phyloP scores from a whole-genome alignment of 1,140 invertebrate genomes.

The Drosophila bifasciata region DNA sequence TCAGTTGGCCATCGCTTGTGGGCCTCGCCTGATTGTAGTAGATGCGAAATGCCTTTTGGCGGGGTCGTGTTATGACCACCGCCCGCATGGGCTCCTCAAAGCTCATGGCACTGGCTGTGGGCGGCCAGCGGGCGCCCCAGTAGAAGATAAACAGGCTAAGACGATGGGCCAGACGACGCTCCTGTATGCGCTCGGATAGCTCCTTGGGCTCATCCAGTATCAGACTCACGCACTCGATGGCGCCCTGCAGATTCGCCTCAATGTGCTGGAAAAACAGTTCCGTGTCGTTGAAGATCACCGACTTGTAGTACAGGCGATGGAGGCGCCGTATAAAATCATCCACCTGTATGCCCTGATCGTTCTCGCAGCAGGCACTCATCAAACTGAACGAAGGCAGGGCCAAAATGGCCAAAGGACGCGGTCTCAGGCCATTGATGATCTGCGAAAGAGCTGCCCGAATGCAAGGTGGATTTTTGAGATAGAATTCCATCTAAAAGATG shows the following conservation, averaged over 20 bases:
- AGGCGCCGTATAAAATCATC: slow-evolving; percentile 68
- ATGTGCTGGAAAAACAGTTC: slow-evolving; percentile 71
- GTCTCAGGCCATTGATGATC: slow-evolving; percentile 70
- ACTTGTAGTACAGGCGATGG: slow-evolving; percentile 68
- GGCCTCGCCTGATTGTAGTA: slow-evolving; percentile 88
- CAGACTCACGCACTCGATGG: slow-evolving; percentile 77
- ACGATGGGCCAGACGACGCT: slow-evolving; percentile 70
- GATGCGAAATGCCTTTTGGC: slow-evolving; percentile 85
- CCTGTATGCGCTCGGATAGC: slow-evolving; percentile 51
- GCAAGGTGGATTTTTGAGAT: not conserved
- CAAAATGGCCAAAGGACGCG: slow-evolving; percentile 60
- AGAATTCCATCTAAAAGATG: not conserved
- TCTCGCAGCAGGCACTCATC: slow-evolving; percentile 27
- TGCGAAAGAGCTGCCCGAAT: slow-evolving; percentile 63
- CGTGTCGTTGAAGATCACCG: slow-evolving; percentile 71
- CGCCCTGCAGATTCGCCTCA: slow-evolving; percentile 66
- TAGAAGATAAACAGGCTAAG: slow-evolving; percentile 81
- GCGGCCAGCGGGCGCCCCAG: slow-evolving; percentile 72
- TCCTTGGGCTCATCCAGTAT: slow-evolving; percentile 68
- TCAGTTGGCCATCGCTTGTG: slow-evolving; percentile 84
- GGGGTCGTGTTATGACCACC: slow-evolving; percentile 73
- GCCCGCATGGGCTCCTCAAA: slow-evolving; percentile 76
- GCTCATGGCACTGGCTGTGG: slow-evolving; percentile 26
- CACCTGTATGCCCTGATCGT: slow-evolving; percentile 48
- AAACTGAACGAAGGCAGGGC: slow-evolving; percentile 20